Evolutionary conservation across 2,113 vertebrate species (phyloP).

Genomic region (Dromiciops gliroides): DNA sequence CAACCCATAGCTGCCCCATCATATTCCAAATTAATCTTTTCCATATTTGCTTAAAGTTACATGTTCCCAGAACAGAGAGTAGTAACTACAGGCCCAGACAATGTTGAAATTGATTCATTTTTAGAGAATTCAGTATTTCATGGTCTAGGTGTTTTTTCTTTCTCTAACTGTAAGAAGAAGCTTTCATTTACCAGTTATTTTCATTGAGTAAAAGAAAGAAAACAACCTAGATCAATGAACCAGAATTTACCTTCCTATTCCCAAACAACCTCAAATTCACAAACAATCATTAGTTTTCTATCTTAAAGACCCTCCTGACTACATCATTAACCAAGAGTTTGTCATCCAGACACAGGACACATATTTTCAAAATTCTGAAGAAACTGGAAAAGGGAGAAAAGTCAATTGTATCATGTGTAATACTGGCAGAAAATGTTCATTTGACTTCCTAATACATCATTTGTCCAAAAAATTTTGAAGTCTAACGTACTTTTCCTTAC

Average conservation of each 20-base stretch:
- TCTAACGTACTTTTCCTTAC: background rate
- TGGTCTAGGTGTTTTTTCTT: too few relatives aligned
- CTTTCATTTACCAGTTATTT: too few relatives aligned
- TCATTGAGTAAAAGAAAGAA: too few relatives aligned
- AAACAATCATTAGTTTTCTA: background rate
- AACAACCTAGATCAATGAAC: too few relatives aligned
- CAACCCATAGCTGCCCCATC: too few relatives aligned
- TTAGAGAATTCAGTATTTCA: too few relatives aligned
- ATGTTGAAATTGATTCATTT: too few relatives aligned
- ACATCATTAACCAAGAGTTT: background rate
- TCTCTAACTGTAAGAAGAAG: too few relatives aligned
- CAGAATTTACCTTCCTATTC: background rate
- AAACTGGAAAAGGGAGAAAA: background rate
- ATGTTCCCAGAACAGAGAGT: background rate
- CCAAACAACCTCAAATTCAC: background rate
- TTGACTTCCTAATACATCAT: background rate
- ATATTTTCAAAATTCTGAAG: background rate
- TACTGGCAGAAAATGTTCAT: background rate
- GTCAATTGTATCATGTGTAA: background rate
- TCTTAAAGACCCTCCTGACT: background rate
- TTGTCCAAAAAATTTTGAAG: background rate
- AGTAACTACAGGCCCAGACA: too few relatives aligned
- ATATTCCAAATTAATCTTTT: slow-evolving; percentile 30
- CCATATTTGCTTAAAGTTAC: slow-evolving; percentile 42
- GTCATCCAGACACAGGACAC: background rate